phyloP scores from a whole-genome alignment of 2,113 vertebrate species.

The Pardalotus punctatus region DNA sequence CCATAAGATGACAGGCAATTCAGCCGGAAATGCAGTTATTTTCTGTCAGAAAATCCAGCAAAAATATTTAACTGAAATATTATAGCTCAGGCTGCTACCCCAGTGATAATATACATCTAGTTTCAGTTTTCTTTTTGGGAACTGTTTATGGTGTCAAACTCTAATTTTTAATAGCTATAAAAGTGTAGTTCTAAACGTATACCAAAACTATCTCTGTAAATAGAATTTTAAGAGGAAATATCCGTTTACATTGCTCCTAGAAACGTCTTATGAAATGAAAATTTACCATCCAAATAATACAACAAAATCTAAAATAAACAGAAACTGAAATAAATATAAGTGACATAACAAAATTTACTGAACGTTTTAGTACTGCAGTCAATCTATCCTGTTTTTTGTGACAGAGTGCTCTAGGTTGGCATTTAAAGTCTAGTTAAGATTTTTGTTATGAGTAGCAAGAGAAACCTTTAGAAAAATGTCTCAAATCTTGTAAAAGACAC shows the following conservation, averaged over 20 bases:
- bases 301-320: not conserved
- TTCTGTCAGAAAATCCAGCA: not conserved
- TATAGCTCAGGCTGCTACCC: not conserved
- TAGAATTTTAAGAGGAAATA: not conserved
- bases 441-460: not conserved
- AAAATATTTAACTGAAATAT: not conserved
- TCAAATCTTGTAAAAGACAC: not conserved
- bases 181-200: not conserved
- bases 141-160: not conserved
- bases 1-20: not conserved
- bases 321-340: not conserved
- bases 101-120: not conserved
- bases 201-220: not conserved
- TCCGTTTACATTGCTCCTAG: fast-evolving
- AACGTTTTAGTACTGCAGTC: not conserved
- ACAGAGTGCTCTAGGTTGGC: not conserved
- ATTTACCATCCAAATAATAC: not conserved
- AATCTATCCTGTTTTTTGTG: not conserved
- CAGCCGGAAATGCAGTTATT: not conserved
- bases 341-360: not conserved
- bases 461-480: not conserved
- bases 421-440: not conserved
- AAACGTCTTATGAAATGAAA: not conserved
- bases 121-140: not conserved
- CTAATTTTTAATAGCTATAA: not conserved